phyloP scores from a whole-genome alignment of 2,888 invertebrate species.

The Erannis defoliaria region DNA sequence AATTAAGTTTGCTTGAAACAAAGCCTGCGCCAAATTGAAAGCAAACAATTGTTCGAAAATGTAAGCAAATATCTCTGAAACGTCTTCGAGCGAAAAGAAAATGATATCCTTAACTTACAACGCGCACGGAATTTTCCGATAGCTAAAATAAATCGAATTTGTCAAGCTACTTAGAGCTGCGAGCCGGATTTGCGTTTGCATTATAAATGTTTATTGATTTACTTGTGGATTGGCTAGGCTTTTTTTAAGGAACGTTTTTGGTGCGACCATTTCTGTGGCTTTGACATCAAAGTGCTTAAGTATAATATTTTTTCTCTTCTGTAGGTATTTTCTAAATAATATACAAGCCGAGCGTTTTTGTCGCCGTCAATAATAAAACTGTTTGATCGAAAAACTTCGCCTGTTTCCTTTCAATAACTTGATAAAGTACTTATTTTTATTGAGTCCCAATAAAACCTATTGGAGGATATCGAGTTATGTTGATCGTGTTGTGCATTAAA shows the following conservation, averaged over 20 bases:
- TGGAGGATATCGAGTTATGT: slow-evolving; percentile 3
- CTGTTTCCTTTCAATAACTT: slow-evolving; percentile 25
- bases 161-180: slow-evolving; percentile 35
- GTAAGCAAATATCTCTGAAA: slow-evolving; percentile 38
- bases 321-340: not conserved
- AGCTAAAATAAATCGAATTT: slow-evolving; percentile 43
- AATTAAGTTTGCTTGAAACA: slow-evolving; percentile 31
- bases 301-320: no score
- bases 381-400: slow-evolving; percentile 36
- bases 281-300: not conserved
- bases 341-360: not conserved
- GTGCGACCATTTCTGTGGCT: not conserved
- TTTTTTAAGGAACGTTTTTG: not conserved
- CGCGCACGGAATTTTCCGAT: slow-evolving; percentile 17
- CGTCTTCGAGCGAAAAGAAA: slow-evolving; percentile 27
- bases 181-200: slow-evolving; percentile 33
- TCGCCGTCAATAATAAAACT: slow-evolving; percentile 17
- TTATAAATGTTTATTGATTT: slow-evolving; percentile 11
- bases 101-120: slow-evolving; percentile 18
- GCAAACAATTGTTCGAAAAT: slow-evolving; percentile 38
- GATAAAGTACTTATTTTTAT: slow-evolving; percentile 18
- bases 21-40: slow-evolving; percentile 39
- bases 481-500: not conserved
- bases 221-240: slow-evolving; percentile 3
- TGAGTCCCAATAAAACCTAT: slow-evolving; percentile 16